Percentiles rank a stretch among this genome's conserved stretches.
These are phyloP conservation scores for Podarcis siculus DNA, from an alignment of 2,797 vertebrate species.

Conservation along the genomic window DNA sequence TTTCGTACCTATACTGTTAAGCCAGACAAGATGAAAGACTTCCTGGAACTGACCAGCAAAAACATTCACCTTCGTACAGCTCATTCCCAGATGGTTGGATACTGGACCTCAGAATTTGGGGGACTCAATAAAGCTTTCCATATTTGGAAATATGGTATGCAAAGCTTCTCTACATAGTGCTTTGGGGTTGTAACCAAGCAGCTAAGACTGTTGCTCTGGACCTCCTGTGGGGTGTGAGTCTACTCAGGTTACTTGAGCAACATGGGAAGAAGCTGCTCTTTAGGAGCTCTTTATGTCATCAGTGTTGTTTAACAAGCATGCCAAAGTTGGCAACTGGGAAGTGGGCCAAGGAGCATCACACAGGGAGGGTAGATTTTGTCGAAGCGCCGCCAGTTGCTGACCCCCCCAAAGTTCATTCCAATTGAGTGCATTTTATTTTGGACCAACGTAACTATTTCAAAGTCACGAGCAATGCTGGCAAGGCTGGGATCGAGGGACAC, in stretches of 20 bases:
- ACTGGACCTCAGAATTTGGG: constrained; percentile 84
- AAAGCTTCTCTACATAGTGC: rapidly evolving
- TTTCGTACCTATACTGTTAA: constrained; percentile 86
- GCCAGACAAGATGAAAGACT: constrained; percentile 82
- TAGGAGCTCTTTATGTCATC: not conserved
- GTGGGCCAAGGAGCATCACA: not conserved
- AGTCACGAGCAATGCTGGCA: not conserved
- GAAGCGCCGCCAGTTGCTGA: not conserved
- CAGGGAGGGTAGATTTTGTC: not conserved
- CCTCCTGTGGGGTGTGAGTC: not conserved
- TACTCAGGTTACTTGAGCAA: not conserved
- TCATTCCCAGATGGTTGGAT: constrained; percentile 86
- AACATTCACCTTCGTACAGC: constrained; percentile 85
- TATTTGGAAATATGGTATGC: constrained; percentile 92
- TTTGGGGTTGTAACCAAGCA: not conserved
- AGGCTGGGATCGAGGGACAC: no score
- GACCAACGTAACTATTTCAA: not conserved
- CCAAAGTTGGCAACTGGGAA: not conserved
- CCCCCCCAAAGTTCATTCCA: not conserved
- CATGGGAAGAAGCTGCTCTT: not conserved
- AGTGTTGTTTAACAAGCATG: not conserved
- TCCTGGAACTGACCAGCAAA: constrained; percentile 83
- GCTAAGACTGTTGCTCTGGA: not conserved
- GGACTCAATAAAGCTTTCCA: constrained; percentile 87
- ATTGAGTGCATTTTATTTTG: not conserved